Conservation (phyloP, 2,797 vertebrate species). For the Ciconia nigra region DNA sequence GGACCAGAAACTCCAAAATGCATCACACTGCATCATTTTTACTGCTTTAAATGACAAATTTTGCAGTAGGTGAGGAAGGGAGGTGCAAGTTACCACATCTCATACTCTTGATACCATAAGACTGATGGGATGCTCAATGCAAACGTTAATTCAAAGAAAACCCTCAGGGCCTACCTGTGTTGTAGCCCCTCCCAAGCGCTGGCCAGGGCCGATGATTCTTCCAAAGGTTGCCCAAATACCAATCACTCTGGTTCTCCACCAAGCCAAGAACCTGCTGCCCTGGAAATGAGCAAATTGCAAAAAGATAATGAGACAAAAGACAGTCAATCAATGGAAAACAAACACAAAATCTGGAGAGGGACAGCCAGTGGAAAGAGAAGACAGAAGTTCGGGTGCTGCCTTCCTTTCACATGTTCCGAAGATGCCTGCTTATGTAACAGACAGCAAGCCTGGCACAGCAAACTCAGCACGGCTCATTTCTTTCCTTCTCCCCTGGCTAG, state of each 20-base stretch:
- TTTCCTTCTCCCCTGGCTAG: conserved; percentile 16
- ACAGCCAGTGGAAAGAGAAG: background rate
- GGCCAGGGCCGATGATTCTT: conserved; percentile 99
- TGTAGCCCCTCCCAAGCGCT: conserved; percentile 93
- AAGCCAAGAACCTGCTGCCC: conserved; percentile 96
- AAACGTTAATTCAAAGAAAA: background rate
- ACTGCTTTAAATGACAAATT: background rate
- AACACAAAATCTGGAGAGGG: background rate
- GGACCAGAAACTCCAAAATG: background rate
- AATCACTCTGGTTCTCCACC: conserved; percentile 98
- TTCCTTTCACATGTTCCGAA: background rate
- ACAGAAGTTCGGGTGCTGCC: background rate
- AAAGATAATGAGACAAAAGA: background rate
- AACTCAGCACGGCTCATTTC: conserved; percentile 8
- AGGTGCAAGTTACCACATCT: background rate
- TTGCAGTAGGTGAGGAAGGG: background rate
- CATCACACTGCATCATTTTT: background rate
- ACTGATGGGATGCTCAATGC: background rate
- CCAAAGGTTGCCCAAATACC: conserved; percentile 98
- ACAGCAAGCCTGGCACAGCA: background rate
- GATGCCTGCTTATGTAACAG: background rate
- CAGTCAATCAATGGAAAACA: background rate
- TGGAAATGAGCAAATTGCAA: conserved; percentile 66
- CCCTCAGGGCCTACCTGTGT: conserved; percentile 82
- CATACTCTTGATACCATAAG: background rate